phyloP scores from a whole-genome alignment of 2,113 vertebrate species.

The Parus major region DNA sequence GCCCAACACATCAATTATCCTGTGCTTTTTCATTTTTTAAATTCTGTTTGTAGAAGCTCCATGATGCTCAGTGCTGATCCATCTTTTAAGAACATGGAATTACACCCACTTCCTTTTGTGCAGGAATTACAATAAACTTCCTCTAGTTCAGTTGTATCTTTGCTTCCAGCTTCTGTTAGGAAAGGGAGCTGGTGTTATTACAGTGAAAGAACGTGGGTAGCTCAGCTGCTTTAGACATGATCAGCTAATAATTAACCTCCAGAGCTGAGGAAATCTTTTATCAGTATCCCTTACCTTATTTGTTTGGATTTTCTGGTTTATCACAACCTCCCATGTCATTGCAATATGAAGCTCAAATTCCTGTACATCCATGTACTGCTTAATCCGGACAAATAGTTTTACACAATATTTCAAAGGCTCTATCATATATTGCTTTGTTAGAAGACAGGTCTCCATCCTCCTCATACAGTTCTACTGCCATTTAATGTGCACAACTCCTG shows the following conservation, averaged over 20 bases:
- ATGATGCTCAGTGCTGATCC: not conserved
- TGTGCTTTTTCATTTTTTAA: not conserved
- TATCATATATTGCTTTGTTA: not conserved
- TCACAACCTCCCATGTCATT: not conserved
- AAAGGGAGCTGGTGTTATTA: slow-evolving; percentile 11
- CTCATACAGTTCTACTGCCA: not conserved
- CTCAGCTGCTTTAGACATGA: not conserved
- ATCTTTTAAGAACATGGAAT: slow-evolving; percentile 47
- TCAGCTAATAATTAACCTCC: slow-evolving; percentile 12
- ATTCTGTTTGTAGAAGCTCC: slow-evolving; percentile 6
- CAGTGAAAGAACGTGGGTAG: not conserved
- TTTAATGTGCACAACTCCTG: not conserved
- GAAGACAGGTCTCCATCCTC: not conserved
- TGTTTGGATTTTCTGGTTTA: not conserved
- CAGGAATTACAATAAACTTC: slow-evolving; percentile 52
- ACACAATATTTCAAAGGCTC: not conserved
- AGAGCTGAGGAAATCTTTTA: not conserved
- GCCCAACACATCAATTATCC: not conserved
- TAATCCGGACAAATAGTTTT: not conserved
- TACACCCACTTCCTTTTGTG: slow-evolving; percentile 51
- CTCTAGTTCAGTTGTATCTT: not conserved
- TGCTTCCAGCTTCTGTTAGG: slow-evolving; percentile 31
- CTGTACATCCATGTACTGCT: not conserved
- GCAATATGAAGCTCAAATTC: not conserved
- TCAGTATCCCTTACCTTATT: not conserved